Conservation (phyloP, 2,888 invertebrate genomes). For the Caenorhabditis angaria region DNA sequence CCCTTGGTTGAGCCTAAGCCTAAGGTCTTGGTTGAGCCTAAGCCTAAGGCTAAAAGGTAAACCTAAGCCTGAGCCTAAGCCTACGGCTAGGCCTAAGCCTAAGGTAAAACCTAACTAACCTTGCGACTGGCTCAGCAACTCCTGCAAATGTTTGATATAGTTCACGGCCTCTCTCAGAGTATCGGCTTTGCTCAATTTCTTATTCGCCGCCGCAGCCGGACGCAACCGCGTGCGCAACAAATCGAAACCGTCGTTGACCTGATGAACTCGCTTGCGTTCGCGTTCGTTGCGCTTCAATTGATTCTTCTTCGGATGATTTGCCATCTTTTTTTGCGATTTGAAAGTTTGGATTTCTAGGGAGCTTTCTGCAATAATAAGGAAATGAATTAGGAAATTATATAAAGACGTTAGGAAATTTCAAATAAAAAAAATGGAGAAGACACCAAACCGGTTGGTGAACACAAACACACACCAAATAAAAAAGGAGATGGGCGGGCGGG, state of each 20-base stretch:
- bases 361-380: background rate
- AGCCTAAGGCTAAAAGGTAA: too few relatives aligned
- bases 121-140: slow-evolving; percentile 14
- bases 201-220: slow-evolving; percentile 30
- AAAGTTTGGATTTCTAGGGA: background rate
- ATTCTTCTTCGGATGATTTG: slow-evolving; percentile 43
- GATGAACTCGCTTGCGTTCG: slow-evolving; percentile 54
- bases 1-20: too few relatives aligned
- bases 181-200: slow-evolving; percentile 58
- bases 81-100: too few relatives aligned
- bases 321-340: too few relatives aligned
- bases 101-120: background rate
- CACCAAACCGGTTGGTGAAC: background rate
- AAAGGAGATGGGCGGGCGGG: too few relatives aligned
- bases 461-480: too few relatives aligned
- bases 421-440: background rate
- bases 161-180: slow-evolving; percentile 53
- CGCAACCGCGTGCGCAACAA: slow-evolving; percentile 38
- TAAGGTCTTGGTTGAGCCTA: too few relatives aligned
- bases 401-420: background rate
- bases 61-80: too few relatives aligned
- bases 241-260: slow-evolving; percentile 56
- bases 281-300: slow-evolving; percentile 52
- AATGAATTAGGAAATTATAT: background rate
- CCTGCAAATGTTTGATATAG: slow-evolving; percentile 47